Evolutionary conservation across 2,113 vertebrate species (phyloP).

Genomic region (Colaptes auratus): DNA sequence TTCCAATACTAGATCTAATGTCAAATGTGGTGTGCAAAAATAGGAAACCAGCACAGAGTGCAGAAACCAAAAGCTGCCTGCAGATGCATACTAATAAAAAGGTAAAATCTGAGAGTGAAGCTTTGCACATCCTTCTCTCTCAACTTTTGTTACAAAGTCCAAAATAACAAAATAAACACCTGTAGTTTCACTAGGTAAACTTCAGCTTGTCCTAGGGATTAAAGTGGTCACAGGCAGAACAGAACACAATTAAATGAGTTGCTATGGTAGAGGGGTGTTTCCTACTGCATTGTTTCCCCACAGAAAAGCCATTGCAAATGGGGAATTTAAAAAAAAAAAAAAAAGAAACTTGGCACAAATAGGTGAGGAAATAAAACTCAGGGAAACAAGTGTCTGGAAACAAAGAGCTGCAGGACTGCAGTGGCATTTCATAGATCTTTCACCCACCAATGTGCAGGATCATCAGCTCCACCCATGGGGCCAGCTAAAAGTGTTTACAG

Average conservation of each 20-base stretch:
- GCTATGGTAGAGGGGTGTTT: not conserved
- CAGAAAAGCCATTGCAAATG: not conserved
- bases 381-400: not conserved
- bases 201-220: not conserved
- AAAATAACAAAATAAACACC: not conserved
- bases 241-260: not conserved
- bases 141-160: not conserved
- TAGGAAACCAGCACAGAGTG: not conserved
- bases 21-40: not conserved
- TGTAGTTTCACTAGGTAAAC: not conserved
- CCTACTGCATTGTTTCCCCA: not conserved
- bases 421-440: not conserved
- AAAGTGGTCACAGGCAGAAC: not conserved
- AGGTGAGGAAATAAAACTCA: not conserved
- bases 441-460: not conserved
- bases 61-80: not conserved
- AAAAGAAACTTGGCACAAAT: not conserved
- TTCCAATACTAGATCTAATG: not conserved
- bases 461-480: not conserved
- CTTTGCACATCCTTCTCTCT: not conserved
- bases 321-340: not conserved
- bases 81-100: not conserved
- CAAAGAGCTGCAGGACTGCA: not conserved
- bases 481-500: not conserved
- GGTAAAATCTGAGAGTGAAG: not conserved